These are phyloP conservation scores for Lagorchestes hirsutus DNA, from an alignment of 2,797 vertebrate genomes.

Conservation along the genomic window DNA sequence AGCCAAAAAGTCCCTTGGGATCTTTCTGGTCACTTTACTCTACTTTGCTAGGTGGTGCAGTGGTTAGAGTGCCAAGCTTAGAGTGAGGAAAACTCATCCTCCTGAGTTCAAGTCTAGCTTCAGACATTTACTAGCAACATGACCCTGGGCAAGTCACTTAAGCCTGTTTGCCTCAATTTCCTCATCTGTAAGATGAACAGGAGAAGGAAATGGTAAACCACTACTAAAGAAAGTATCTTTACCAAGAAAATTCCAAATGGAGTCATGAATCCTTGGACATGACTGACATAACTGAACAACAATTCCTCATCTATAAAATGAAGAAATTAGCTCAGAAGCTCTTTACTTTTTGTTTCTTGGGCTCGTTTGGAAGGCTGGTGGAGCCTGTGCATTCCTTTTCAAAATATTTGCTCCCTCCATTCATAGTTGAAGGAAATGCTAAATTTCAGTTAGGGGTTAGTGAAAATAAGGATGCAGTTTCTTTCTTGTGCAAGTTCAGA, in stretches of 20 bases:
- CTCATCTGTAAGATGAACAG: background rate
- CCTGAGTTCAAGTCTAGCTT: background rate
- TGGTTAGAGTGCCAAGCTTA: background rate
- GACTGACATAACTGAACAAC: background rate
- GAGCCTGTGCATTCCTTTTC: background rate
- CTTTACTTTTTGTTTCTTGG: background rate
- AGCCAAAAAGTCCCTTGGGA: background rate
- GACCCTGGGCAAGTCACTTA: background rate
- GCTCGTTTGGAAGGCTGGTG: background rate
- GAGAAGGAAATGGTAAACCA: background rate
- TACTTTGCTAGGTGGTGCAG: background rate
- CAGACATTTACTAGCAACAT: background rate
- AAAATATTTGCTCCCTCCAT: background rate
- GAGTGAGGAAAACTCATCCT: background rate
- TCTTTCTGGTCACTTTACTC: background rate
- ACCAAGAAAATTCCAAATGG: background rate
- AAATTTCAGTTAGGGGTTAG: background rate
- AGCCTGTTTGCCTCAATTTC: background rate
- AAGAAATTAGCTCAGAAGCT: background rate
- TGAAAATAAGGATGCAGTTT: background rate
- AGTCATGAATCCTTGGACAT: background rate
- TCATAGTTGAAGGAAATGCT: background rate
- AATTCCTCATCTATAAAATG: background rate
- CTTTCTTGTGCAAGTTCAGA: background rate
- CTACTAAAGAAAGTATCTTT: background rate